Evolutionary conservation across 2,888 invertebrate species (phyloP), one percentile per base, ranked within the genome.

Genomic region (Parnassius orleans): DNA sequence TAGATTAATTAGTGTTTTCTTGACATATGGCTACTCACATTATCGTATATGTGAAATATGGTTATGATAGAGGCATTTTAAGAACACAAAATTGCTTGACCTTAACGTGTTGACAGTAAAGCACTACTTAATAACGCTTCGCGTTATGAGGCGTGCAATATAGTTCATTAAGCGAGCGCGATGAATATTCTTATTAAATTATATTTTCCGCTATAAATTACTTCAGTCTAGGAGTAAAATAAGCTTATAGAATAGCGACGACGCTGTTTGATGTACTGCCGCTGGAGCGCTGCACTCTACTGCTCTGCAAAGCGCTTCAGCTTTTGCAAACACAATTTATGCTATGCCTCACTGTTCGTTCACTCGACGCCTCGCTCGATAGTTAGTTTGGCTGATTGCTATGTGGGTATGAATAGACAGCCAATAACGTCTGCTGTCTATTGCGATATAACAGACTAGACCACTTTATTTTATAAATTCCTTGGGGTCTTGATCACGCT

Each of bases 351-450:
- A 62, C 57, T 62, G 44, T 55, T 58, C 53, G 57, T 14, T 43
- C 58, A 58, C 60, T 60, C 33, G 15, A 54, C 54, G 54, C 54
- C 51, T 19, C 43, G 33, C 53, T 59, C 61, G 44, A 61, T 64
- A 59, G 59, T 59, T 61, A 58, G 41, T 50, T 54, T 52, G 55
- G 47, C 50, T 62, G 64, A 64, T 64, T 66, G 62, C 57, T 58
- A 56, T 56, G 48, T 52, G 53, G 14, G 60, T 51, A 46, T 54
- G 53, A 51, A 59, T 59, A 62, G 58, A 61, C 33, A 12, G 41
- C 41, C 33, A 56, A 61, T 59, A 53, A 48, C 41, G 74, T 65
- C 65, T 69, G 41, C 53, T 64, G 68, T 66, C 74, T 71, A 53
- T n/a, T 12, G 51, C 14, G 14, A 15, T 3, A 14, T 33, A 14